Evolutionary conservation across 2,113 vertebrate genomes (phyloP), one percentile per base, ranked within the genome.

Genomic region (Steatornis caripensis): DNA sequence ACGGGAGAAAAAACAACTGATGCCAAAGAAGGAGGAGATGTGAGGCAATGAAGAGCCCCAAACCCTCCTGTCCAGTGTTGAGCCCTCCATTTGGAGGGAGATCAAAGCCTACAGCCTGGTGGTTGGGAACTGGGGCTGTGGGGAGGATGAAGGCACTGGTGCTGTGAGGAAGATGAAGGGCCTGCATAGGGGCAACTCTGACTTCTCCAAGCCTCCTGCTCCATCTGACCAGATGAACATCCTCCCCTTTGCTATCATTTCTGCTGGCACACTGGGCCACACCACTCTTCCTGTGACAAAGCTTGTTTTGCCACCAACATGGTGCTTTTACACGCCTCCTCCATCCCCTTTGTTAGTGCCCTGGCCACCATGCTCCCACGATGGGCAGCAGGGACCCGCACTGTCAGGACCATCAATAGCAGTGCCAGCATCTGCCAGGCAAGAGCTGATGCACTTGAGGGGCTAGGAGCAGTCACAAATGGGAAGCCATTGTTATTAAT

Each of bases 401-500:
- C 37, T 54, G 34, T 19, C 0, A 1, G 46, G 69, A 94, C 34
- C 70, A 64, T 72, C 30, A 82, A 27, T 15, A 27, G 19, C 49
- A 85, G 9, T 27, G 45, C n/a, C 55, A 64, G 53, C 54, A 46
- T 80, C 61, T 91, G 83, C 65, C 1, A 2, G 18, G 30, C 3
- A 1, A 64, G 57, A 78, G 65, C 81, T 92, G 75, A 78, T 15
- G 26, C 78, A 61, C 24, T 87, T 81, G 72, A 49, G 71, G 76
- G 83, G 77, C 5, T 78, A 83, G 27, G 4, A 95, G 68, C 62
- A 51, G 48, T 57, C 0, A 0, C 72, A 78, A 93, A 36, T 64
- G 87, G 66, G 89, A 89, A 87, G 54, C 68, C 91, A 93, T 76
- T 93, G 84, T 90, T 95, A 96, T 96, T 95, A 90, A 97, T 97